Evolutionary conservation across 2,888 invertebrate genomes (phyloP).

Genomic region (Ormyrus thymus): DNA sequence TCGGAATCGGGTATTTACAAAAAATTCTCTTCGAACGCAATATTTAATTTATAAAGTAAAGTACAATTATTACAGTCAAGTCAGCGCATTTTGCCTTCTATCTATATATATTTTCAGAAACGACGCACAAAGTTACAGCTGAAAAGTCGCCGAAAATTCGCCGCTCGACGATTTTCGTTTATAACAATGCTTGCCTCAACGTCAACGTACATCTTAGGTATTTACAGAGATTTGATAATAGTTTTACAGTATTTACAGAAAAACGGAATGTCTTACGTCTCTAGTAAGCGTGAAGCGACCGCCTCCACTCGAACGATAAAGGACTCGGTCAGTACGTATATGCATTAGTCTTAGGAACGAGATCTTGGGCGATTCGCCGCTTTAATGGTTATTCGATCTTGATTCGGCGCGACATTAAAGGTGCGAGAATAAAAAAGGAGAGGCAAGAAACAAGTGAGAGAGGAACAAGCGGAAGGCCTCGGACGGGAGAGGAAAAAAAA

Average conservation of each 20-base stretch:
- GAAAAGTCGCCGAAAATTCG: slow-evolving; percentile 15
- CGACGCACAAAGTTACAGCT: slow-evolving; percentile 37
- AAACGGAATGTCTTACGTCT: slow-evolving; percentile 66
- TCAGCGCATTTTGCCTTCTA: neutral
- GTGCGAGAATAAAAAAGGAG: slow-evolving; percentile 50
- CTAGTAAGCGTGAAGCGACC: slow-evolving; percentile 73
- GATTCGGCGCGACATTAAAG: slow-evolving; percentile 55
- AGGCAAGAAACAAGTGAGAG: slow-evolving; percentile 10
- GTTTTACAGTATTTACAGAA: slow-evolving; percentile 70
- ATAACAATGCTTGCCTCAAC: slow-evolving; percentile 6
- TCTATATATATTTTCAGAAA: neutral
- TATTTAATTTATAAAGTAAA: slow-evolving; percentile 42
- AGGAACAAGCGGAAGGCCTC: neutral
- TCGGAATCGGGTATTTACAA: slow-evolving; percentile 45
- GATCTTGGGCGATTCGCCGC: slow-evolving; percentile 62
- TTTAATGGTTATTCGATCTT: slow-evolving; percentile 51
- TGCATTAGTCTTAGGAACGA: slow-evolving; percentile 59
- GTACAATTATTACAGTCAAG: slow-evolving; percentile 45
- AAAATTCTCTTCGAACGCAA: slow-evolving; percentile 26
- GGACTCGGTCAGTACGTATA: slow-evolving; percentile 15
- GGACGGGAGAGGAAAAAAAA: slow-evolving; percentile 2
- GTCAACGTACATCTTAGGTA: slow-evolving; percentile 2
- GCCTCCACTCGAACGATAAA: slow-evolving; percentile 22
- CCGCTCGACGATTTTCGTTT: neutral
- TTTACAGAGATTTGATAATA: slow-evolving; percentile 59